Evolutionary conservation across 2,888 invertebrate genomes (phyloP).

Genomic region (Ecliptopera silaceata): DNA sequence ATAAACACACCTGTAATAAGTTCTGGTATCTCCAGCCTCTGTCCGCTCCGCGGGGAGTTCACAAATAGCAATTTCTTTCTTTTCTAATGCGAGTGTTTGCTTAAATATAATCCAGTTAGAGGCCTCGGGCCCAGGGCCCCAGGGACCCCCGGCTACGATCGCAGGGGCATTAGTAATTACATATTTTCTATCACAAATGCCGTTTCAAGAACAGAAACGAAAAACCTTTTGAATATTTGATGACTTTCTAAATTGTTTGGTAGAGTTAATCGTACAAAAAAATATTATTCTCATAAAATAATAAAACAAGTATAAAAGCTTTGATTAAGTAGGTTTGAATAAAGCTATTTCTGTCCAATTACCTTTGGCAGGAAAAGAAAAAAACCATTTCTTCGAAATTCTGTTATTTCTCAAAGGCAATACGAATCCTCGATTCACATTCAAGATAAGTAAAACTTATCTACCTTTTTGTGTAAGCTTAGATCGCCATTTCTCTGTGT

Average conservation of each 20-base stretch:
- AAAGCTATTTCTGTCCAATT: not conserved
- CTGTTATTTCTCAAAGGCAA: not conserved
- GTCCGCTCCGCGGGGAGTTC: constrained; percentile 29
- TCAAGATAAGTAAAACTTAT: not conserved
- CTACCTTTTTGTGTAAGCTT: not conserved
- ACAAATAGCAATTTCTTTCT: constrained; percentile 75
- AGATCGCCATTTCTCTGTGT: not conserved
- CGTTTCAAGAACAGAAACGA: constrained; percentile 17
- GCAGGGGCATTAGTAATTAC: constrained; percentile 40
- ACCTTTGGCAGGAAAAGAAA: not conserved
- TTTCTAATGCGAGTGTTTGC: constrained; percentile 77
- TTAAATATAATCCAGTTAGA: constrained; percentile 69
- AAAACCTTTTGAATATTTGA: not conserved
- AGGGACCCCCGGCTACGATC: not conserved
- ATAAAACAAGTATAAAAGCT: not conserved
- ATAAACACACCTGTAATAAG: not conserved
- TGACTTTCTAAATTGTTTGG: not conserved
- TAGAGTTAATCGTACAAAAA: not conserved
- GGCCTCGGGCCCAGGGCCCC: constrained; percentile 27
- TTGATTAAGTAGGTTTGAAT: not conserved
- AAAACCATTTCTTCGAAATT: not conserved
- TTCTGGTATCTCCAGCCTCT: constrained; percentile 1
- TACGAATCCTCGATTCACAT: not conserved
- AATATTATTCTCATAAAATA: not conserved
- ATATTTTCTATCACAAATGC: constrained; percentile 48